Conservation (phyloP, 2,113 vertebrate genomes). For the Melanerpes formicivorus region DNA sequence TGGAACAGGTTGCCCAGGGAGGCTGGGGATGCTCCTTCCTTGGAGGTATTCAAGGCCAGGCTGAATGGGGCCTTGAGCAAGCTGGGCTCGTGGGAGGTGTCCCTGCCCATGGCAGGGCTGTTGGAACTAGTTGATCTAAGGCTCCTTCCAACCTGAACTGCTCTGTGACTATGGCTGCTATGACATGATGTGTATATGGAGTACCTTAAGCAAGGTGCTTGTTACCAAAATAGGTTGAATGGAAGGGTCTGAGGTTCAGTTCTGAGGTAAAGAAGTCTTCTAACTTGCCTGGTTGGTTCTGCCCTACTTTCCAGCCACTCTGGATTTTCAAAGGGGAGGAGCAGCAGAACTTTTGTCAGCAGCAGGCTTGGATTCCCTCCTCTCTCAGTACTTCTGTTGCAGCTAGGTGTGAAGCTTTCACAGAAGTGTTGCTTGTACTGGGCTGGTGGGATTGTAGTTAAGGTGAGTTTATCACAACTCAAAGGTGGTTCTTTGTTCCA, state of each 20-base stretch:
- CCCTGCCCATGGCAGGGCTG: too few relatives aligned
- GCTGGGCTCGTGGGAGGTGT: too few relatives aligned
- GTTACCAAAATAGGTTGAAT: neutral
- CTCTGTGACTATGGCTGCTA: too few relatives aligned
- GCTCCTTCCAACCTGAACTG: too few relatives aligned
- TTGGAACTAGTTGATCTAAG: too few relatives aligned
- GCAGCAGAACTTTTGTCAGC: neutral
- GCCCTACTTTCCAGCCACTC: neutral
- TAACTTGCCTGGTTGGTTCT: neutral
- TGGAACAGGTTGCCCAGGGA: too few relatives aligned
- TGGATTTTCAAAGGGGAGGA: neutral
- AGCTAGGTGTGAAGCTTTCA: neutral
- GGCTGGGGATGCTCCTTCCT: too few relatives aligned
- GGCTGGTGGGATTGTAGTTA: neutral
- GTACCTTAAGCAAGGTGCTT: neutral
- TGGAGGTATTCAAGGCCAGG: too few relatives aligned
- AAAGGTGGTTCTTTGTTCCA: neutral
- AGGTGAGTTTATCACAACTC: neutral
- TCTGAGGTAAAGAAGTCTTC: neutral
- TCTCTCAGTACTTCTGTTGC: neutral
- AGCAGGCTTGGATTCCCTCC: neutral
- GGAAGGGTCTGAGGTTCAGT: neutral
- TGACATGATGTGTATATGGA: neutral
- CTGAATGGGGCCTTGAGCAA: too few relatives aligned
- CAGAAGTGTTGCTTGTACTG: neutral